Percentiles rank a stretch among this genome's conserved stretches.
Conservation (phyloP, 2,888 invertebrate genomes). For the Papilio demoleus region DNA sequence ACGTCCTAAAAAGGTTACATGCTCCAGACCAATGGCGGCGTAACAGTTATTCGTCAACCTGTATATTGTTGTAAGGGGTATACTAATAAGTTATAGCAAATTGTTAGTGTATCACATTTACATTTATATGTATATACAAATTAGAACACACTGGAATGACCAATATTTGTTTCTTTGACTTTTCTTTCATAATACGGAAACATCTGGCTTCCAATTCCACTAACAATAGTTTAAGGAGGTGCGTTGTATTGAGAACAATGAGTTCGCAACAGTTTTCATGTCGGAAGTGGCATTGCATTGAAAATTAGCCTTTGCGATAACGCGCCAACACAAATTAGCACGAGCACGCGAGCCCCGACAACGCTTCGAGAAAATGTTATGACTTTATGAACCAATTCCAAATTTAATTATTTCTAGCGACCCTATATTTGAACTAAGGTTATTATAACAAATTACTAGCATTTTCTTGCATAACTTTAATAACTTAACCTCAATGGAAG, state of each 20-base stretch:
- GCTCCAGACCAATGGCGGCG: too few relatives aligned
- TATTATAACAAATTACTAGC: constrained; percentile 13
- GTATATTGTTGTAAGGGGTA: not conserved
- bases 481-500: not conserved
- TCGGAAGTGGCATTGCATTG: constrained; percentile 80
- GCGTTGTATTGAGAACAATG: constrained; percentile 57
- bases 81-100: not conserved
- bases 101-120: not conserved
- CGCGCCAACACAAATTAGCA: constrained; percentile 76
- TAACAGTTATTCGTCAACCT: not conserved
- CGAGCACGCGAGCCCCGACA: constrained; percentile 68
- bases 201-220: constrained; percentile 43
- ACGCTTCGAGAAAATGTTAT: constrained; percentile 47
- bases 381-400: constrained; percentile 47
- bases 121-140: not conserved
- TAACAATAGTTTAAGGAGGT: constrained; percentile 58
- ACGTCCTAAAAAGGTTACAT: too few relatives aligned
- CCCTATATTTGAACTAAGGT: constrained; percentile 27
- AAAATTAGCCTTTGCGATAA: constrained; percentile 79
- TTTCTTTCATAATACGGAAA: constrained; percentile 23
- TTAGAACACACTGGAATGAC: not conserved
- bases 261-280: constrained; percentile 75
- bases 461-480: not conserved
- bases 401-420: constrained; percentile 39
- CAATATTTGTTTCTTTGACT: not conserved